Conservation (phyloP, 2,888 invertebrate species). For the Dynastes hyllus region DNA sequence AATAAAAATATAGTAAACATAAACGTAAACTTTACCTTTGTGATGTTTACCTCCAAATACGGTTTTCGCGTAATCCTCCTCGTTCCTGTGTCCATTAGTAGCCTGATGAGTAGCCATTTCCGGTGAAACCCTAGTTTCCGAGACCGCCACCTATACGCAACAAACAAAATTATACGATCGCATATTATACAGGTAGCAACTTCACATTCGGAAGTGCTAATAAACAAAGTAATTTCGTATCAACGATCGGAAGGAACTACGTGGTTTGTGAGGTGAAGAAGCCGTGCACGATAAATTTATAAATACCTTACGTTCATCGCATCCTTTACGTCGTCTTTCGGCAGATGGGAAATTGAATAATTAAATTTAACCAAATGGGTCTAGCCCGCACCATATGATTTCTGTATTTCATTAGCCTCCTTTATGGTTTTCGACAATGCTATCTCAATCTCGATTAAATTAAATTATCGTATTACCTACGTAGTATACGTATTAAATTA, state of each 20-base stretch:
- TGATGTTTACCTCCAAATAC: constrained; percentile 58
- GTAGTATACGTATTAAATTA: too few relatives aligned
- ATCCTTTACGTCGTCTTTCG: constrained; percentile 15
- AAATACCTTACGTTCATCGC: constrained; percentile 18
- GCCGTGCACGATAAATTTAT: constrained; percentile 15
- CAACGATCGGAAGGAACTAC: constrained; percentile 21
- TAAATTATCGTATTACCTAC: constrained; percentile 15
- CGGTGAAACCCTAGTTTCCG: constrained; percentile 56
- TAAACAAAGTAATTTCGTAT: constrained; percentile 10
- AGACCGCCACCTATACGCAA: constrained; percentile 54
- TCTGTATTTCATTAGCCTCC: constrained; percentile 17
- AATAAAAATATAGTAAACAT: neutral
- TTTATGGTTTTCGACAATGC: constrained; percentile 6
- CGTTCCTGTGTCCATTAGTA: constrained; percentile 57
- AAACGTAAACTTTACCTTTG: constrained; percentile 4
- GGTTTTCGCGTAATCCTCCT: constrained; percentile 59
- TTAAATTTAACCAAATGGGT: constrained; percentile 14
- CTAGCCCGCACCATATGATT: neutral
- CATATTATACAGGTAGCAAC: neutral
- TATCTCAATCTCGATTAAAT: constrained; percentile 11
- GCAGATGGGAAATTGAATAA: constrained; percentile 13
- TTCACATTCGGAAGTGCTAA: constrained; percentile 9
- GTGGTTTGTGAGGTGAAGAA: constrained; percentile 10
- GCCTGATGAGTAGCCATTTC: constrained; percentile 57
- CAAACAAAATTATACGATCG: neutral